These are phyloP conservation scores for Chanos chanos DNA, from an alignment of 2,797 vertebrate species.

Conservation along the genomic window DNA sequence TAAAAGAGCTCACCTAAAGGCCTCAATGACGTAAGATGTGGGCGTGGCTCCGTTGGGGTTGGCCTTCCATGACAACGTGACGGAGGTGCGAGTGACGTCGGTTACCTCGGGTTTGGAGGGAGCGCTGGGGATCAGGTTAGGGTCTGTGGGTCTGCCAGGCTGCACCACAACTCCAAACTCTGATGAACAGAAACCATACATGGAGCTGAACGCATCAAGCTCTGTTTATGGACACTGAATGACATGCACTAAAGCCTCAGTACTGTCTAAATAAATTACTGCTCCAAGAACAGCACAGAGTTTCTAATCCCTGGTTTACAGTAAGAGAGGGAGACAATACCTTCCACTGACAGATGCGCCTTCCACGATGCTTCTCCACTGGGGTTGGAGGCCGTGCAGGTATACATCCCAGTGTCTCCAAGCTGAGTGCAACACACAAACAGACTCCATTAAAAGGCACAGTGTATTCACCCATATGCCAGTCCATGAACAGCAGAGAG, in stretches of 20 bases:
- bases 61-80: slow-evolving; percentile 91
- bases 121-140: slow-evolving; percentile 93
- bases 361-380: slow-evolving; percentile 96
- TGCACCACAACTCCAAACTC: slow-evolving; percentile 93
- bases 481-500: background rate
- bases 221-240: too few species aligned
- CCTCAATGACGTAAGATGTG: slow-evolving; percentile 94
- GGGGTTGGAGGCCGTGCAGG: slow-evolving; percentile 91
- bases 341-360: slow-evolving; percentile 92
- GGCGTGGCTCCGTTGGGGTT: slow-evolving; percentile 96
- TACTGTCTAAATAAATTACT: slow-evolving; percentile 25
- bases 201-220: too few species aligned
- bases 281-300: background rate
- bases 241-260: too few species aligned
- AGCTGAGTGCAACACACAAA: too few species aligned
- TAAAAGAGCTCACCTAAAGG: slow-evolving; percentile 96
- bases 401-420: slow-evolving; percentile 90
- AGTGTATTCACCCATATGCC: too few species aligned
- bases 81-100: slow-evolving; percentile 88
- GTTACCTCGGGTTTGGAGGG: slow-evolving; percentile 93
- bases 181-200: too few species aligned
- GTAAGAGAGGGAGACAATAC: too few species aligned
- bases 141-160: slow-evolving; percentile 92
- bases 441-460: too few species aligned
- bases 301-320: too few species aligned